These are phyloP conservation scores for Valencia hispanica DNA, from an alignment of 2,797 vertebrate species.

Conservation along the genomic window DNA sequence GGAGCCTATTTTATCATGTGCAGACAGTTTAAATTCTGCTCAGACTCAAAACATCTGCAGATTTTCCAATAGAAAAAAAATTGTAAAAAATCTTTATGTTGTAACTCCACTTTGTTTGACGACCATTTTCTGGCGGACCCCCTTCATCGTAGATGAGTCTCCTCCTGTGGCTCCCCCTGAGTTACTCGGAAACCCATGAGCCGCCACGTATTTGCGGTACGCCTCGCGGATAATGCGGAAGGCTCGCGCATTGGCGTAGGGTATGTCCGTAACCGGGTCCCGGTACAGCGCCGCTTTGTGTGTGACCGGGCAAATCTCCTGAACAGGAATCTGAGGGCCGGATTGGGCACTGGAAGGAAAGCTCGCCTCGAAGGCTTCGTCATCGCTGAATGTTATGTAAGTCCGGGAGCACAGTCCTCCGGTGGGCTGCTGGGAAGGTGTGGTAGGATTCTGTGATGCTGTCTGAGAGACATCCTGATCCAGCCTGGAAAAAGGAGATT, in stretches of 20 bases:
- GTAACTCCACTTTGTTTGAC: slow-evolving; percentile 84
- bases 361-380: slow-evolving; percentile 86
- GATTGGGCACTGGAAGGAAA: slow-evolving; percentile 75
- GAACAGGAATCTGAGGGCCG: slow-evolving; percentile 78
- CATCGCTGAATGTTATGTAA: slow-evolving; percentile 93
- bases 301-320: slow-evolving; percentile 94
- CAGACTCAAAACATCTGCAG: neutral
- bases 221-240: slow-evolving; percentile 96
- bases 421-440: slow-evolving; percentile 47
- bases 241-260: slow-evolving; percentile 89
- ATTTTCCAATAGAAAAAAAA: neutral
- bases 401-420: slow-evolving; percentile 88
- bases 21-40: neutral
- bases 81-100: slow-evolving; percentile 55
- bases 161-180: slow-evolving; percentile 70
- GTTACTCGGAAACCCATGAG: slow-evolving; percentile 90
- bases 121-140: slow-evolving; percentile 86
- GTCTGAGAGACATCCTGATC: slow-evolving; percentile 85
- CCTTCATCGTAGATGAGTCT: slow-evolving; percentile 72
- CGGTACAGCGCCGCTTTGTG: slow-evolving; percentile 91
- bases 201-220: slow-evolving; percentile 93
- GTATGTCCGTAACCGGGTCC: slow-evolving; percentile 95
- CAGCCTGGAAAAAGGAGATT: slow-evolving; percentile 76
- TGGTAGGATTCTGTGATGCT: slow-evolving; percentile 46
- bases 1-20: neutral